phyloP scores from a whole-genome alignment of 2,113 vertebrate genomes.

The Cromileptes altivelis region DNA sequence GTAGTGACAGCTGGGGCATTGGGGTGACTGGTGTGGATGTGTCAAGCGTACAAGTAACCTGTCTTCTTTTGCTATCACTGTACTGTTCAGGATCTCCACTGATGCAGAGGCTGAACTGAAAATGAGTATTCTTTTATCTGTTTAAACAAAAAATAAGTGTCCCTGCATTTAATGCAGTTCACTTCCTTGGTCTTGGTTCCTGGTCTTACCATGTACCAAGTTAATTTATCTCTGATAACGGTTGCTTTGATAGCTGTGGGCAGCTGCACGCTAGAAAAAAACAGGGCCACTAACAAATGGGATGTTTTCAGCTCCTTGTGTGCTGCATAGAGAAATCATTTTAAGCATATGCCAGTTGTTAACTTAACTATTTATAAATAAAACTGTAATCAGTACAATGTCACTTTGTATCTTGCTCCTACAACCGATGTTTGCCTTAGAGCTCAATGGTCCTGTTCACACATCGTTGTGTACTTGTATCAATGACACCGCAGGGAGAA shows the following conservation, averaged over 20 bases:
- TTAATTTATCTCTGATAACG: constrained; percentile 12
- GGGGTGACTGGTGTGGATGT: constrained; percentile 33
- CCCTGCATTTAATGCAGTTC: neutral
- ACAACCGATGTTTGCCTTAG: constrained; percentile 16
- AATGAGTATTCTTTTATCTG: neutral
- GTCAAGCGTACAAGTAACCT: constrained; percentile 8
- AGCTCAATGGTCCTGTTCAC: neutral
- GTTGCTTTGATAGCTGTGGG: neutral
- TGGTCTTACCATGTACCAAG: neutral
- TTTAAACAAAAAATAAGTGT: neutral
- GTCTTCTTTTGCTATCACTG: neutral
- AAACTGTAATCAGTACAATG: constrained; percentile 26
- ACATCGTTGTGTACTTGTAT: neutral
- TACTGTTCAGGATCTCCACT: neutral
- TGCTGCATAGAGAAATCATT: neutral
- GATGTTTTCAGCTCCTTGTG: constrained; percentile 11
- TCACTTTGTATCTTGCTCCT: constrained; percentile 5
- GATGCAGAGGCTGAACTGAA: neutral
- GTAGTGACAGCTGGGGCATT: constrained; percentile 37
- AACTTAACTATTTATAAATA: constrained; percentile 16
- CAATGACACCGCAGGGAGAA: neutral
- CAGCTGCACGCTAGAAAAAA: neutral
- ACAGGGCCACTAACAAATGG: neutral
- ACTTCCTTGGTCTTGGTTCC: neutral
- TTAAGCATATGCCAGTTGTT: constrained; percentile 4